phyloP scores from a whole-genome alignment of 2,888 invertebrate genomes.

The Ganaspis brasiliensis region DNA sequence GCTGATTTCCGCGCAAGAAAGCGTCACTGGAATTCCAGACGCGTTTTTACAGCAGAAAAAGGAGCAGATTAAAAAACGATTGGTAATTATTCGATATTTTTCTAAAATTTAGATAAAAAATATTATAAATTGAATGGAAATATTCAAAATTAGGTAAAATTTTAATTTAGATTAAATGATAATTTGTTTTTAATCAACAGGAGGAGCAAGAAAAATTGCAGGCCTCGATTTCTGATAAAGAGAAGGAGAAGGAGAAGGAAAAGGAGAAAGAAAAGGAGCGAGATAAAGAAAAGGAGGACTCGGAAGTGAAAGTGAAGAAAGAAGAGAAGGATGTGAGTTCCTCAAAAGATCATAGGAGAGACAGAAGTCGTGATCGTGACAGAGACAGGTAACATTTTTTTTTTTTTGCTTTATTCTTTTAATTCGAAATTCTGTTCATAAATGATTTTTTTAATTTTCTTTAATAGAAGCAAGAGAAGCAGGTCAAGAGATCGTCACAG shows the following conservation, averaged over 20 bases:
- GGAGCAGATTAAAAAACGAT: conserved; percentile 95
- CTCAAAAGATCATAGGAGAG: conserved; percentile 78
- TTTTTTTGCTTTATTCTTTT: conserved; percentile 13
- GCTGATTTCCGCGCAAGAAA: conserved; percentile 96
- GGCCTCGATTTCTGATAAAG: conserved; percentile 82
- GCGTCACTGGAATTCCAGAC: conserved; percentile 97
- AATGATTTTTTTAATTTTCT: conserved; percentile 22
- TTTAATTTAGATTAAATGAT: too few species aligned
- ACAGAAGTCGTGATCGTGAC: conserved; percentile 78
- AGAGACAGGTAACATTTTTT: conserved; percentile 72
- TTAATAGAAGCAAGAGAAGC: conserved; percentile 78
- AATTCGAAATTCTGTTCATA: neutral
- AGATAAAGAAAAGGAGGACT: conserved; percentile 79
- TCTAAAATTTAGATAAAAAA: neutral
- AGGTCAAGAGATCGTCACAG: conserved; percentile 80
- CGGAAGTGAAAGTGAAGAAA: conserved; percentile 74
- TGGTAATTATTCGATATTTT: conserved; percentile 82
- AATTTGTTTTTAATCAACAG: conserved; percentile 76
- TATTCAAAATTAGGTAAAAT: too few species aligned
- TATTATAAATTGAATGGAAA: too few species aligned
- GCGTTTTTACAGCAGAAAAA: conserved; percentile 97
- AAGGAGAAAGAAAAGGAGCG: conserved; percentile 80
- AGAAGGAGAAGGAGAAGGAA: conserved; percentile 81
- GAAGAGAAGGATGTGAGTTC: conserved; percentile 77
- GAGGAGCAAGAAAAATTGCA: conserved; percentile 90